Percentiles rank a stretch among this genome's conserved stretches.
Evolutionary conservation across 37 sponge, comb jelly and placozoan species (phyloP).

Genomic region (Ephydatia muelleri): DNA sequence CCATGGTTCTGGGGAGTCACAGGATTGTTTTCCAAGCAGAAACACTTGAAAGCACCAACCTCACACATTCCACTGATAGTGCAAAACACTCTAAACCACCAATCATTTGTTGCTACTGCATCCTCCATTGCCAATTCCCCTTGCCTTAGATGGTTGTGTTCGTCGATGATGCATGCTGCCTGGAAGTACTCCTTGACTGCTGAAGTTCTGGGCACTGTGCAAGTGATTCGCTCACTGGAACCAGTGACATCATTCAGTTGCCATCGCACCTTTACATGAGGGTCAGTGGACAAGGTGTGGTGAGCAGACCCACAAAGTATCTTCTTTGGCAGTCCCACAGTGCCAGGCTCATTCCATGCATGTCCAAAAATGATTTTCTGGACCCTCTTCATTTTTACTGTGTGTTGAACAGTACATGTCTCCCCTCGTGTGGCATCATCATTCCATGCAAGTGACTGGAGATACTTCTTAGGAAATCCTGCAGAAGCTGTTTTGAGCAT

Average conservation of each 20-base stretch:
- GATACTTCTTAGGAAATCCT: not conserved
- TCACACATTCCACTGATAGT: not conserved
- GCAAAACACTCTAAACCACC: not conserved
- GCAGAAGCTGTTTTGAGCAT: conserved; percentile 1
- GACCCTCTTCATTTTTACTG: not conserved
- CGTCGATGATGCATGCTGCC: not conserved
- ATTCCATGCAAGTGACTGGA: conserved; percentile 1
- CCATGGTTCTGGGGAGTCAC: not conserved
- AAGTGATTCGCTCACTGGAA: not conserved
- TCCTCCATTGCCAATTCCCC: not conserved
- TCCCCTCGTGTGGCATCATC: not conserved
- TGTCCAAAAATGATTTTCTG: not conserved
- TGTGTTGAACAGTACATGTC: not conserved
- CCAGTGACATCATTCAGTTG: not conserved
- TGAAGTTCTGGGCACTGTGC: not conserved
- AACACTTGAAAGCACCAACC: not conserved
- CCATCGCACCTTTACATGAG: not conserved
- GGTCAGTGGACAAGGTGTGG: conserved; percentile 1
- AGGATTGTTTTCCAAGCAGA: not conserved
- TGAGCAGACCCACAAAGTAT: conserved; percentile 1
- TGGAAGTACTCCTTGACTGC: not conserved
- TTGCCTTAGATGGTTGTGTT: not conserved
- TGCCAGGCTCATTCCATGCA: not conserved
- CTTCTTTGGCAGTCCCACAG: conserved; percentile 1
- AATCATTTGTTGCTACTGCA: not conserved